phyloP scores from a whole-genome alignment of 2,113 vertebrate genomes.

The Salvelinus namaycush region DNA sequence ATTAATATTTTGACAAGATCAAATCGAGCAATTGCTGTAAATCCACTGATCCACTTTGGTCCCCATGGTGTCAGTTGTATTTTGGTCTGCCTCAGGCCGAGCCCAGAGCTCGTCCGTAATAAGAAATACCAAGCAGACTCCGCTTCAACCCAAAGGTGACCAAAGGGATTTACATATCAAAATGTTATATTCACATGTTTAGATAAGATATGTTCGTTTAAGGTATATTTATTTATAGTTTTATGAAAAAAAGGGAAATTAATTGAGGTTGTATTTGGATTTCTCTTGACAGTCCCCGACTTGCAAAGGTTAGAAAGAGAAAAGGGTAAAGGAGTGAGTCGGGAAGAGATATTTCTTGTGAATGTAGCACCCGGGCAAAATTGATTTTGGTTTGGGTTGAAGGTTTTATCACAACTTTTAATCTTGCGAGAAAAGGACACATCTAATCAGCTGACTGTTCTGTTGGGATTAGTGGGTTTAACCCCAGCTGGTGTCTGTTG shows the following conservation, averaged over 20 bases:
- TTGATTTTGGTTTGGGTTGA: slow-evolving; percentile 67
- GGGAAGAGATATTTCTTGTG: slow-evolving; percentile 14
- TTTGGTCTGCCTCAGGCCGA: slow-evolving; percentile 20
- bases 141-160: not conserved
- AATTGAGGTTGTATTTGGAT: slow-evolving; percentile 23
- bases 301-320: slow-evolving; percentile 35
- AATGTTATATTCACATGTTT: slow-evolving; percentile 4
- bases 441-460: slow-evolving; percentile 64
- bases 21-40: slow-evolving; percentile 32
- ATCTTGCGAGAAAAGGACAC: slow-evolving; percentile 64
- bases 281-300: slow-evolving; percentile 6
- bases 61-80: slow-evolving; percentile 6
- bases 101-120: not conserved
- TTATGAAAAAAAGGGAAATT: not conserved
- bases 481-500: slow-evolving; percentile 16
- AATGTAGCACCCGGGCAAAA: slow-evolving; percentile 54
- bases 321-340: not conserved
- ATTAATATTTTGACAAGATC: slow-evolving; percentile 32
- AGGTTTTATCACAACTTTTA: slow-evolving; percentile 67
- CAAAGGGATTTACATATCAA: slow-evolving; percentile 17
- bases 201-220: too few relatives aligned
- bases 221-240: slow-evolving; percentile 2
- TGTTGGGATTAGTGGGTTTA: slow-evolving; percentile 60
- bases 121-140: slow-evolving; percentile 13
- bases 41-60: slow-evolving; percentile 32